Percentiles rank a stretch among this genome's conserved stretches.
Conservation (phyloP, 2,888 invertebrate genomes). For the Tiliacea citrago region DNA sequence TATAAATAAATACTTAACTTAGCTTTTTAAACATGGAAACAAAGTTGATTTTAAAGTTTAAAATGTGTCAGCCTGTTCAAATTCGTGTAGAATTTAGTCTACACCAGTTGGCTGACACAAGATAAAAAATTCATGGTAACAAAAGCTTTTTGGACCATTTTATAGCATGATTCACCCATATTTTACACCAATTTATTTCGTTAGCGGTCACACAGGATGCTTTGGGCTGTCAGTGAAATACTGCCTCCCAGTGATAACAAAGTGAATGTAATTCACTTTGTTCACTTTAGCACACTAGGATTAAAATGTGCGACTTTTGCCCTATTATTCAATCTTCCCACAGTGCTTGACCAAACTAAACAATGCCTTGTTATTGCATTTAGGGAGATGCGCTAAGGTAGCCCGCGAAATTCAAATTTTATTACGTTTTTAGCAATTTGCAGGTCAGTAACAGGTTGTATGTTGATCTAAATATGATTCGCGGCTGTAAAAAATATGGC, state of each 20-base stretch:
- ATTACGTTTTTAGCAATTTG: too few relatives aligned
- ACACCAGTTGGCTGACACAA: too few relatives aligned
- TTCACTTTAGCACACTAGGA: background rate
- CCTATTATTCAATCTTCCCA: background rate
- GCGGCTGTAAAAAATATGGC: too few relatives aligned
- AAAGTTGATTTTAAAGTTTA: conserved; percentile 5
- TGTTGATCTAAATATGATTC: too few relatives aligned
- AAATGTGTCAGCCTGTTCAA: background rate
- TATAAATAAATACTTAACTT: background rate
- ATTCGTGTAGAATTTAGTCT: too few relatives aligned
- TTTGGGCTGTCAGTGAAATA: conserved; percentile 17
- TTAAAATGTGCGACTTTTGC: background rate
- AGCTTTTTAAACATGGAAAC: background rate
- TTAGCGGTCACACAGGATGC: conserved; percentile 6
- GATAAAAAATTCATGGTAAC: conserved; percentile 11
- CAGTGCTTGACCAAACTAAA: background rate
- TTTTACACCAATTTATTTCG: conserved; percentile 27
- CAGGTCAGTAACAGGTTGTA: too few relatives aligned
- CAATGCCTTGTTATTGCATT: background rate
- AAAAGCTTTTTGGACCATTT: conserved; percentile 24
- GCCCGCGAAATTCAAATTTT: too few relatives aligned
- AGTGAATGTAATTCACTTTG: conserved; percentile 6
- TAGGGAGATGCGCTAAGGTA: too few relatives aligned
- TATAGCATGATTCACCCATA: conserved; percentile 6
- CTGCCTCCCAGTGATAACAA: background rate